Base-by-base conservation (phyloP, 2,797 vertebrate species). In the Holocentrus rufus region DNA sequence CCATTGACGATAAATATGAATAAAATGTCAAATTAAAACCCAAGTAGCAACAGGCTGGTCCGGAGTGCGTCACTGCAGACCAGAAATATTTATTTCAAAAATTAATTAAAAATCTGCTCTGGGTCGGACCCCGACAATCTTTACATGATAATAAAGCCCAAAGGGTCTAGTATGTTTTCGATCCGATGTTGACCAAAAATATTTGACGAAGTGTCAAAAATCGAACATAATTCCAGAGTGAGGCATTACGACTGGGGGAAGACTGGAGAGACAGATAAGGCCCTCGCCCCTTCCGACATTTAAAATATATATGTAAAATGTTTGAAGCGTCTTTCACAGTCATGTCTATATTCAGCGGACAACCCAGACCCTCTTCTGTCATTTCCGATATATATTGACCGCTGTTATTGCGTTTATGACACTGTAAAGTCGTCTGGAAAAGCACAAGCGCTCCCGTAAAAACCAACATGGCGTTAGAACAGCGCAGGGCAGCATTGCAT, bases 401-500 rank as follows among this genome's bases (percentile, higher is more conserved):
- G 80, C 87, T 93, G 94, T 93, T 93, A 92, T 76, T 72, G 71
- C 73, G 61, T 77, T 90, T 89, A 85, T 76, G 85, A 79, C 74
- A 84, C 82, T 65, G 88, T 87, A 91, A 92, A 91, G 85, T 83
- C 83, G 81, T 74, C 74, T 85, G 91, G 72, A 74, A 92, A 92
- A 85, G 83, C 85, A 47, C 81, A 59, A 82, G 85, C 78, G 83
- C 85, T 85, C 83, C 87, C 68, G 84, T 79, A 90, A 94, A 94
- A 94, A 94, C 77, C 95, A 97, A 98, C 95, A 97, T 97, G 96
- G 96, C 96, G 96, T 93, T 94, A 87, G 76, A 77, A 42, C 39
- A 78, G 80, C 85, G 63, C 86, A 84, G 81, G 86, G 92, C 92
- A 90, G 93, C 93, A 88, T 87, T 85, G 93, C 87, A 90, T 88